Evolutionary conservation across 2,888 invertebrate genomes (phyloP).

Genomic region (Caenorhabditis virilis): DNA sequence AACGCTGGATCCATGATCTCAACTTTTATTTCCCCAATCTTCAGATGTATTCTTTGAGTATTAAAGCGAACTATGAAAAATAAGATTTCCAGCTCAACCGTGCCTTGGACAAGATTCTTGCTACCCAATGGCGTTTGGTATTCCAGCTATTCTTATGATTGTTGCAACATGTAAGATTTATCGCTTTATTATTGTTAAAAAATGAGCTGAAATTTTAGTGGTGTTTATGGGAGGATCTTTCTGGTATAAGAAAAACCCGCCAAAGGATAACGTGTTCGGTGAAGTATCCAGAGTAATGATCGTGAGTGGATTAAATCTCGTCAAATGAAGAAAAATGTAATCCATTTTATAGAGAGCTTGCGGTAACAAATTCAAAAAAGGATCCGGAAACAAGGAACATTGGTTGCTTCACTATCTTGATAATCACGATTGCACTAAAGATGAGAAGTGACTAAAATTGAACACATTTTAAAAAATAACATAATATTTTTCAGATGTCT

Average conservation of each 20-base stretch:
- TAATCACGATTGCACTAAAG: constrained; percentile 54
- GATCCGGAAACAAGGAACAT: constrained; percentile 46
- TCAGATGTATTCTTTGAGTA: constrained; percentile 74
- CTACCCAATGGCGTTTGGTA: constrained; percentile 85
- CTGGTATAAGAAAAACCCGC: constrained; percentile 80
- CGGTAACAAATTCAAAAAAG: constrained; percentile 48
- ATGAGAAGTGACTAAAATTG: constrained; percentile 43
- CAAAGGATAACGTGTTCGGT: constrained; percentile 83
- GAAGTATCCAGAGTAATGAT: constrained; percentile 79
- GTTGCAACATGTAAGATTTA: constrained; percentile 74
- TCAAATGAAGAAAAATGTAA: background rate
- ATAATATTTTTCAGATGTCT: constrained; percentile 18
- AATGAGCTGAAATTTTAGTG: constrained; percentile 70
- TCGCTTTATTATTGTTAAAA: background rate
- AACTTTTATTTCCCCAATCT: constrained; percentile 84
- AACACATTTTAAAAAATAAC: background rate
- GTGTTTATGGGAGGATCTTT: constrained; percentile 82
- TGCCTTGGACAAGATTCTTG: constrained; percentile 75
- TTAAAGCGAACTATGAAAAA: background rate
- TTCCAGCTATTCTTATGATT: constrained; percentile 86
- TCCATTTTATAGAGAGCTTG: background rate
- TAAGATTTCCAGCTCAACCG: constrained; percentile 46
- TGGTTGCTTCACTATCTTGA: constrained; percentile 63
- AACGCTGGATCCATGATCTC: constrained; percentile 87
- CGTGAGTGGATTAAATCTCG: constrained; percentile 74